phyloP scores from a whole-genome alignment of 2,113 vertebrate genomes.

The Prionailurus viverrinus region DNA sequence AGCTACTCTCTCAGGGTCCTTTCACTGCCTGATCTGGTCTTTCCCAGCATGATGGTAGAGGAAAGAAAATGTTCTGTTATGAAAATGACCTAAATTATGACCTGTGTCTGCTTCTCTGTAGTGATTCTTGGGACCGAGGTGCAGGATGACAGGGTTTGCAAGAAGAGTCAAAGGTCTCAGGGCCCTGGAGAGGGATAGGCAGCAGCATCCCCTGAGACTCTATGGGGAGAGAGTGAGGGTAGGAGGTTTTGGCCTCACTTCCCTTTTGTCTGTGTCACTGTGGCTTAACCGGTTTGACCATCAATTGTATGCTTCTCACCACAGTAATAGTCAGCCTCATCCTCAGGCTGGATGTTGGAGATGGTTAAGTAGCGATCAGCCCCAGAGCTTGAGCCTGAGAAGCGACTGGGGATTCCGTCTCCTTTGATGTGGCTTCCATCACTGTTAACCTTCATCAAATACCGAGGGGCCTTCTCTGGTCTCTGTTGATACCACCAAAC shows the following conservation, averaged over 20 bases:
- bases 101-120: neutral
- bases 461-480: neutral
- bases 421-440: neutral
- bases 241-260: neutral
- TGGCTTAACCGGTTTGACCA: neutral
- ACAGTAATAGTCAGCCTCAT: neutral
- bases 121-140: neutral
- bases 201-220: neutral
- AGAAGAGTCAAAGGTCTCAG: neutral
- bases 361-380: neutral
- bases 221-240: neutral
- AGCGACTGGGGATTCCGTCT: neutral
- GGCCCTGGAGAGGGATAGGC: too few relatives aligned
- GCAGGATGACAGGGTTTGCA: neutral
- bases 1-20: neutral
- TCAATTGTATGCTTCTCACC: neutral
- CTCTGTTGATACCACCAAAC: neutral
- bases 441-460: fast-evolving
- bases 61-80: neutral
- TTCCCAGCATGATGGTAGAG: neutral
- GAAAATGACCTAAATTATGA: neutral
- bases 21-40: neutral
- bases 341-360: neutral
- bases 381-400: neutral
- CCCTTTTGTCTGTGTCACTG: neutral